Conservation (phyloP, 2,888 invertebrate species). For the Zaprionus lineosus region DNA sequence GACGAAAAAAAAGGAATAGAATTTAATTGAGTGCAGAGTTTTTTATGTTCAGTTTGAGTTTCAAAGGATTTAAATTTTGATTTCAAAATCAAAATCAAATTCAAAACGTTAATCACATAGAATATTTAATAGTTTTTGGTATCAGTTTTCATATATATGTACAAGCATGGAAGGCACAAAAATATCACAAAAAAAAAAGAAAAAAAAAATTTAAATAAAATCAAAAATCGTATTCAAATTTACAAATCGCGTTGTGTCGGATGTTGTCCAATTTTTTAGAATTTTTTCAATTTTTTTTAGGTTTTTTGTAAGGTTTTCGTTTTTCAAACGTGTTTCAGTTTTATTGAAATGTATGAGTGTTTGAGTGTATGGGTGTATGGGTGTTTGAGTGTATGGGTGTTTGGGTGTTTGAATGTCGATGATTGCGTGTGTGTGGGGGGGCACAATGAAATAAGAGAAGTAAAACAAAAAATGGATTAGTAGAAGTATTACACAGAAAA, state of each 20-base stretch:
- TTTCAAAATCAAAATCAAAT: slow-evolving; percentile 10
- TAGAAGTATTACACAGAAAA: slow-evolving; percentile 50
- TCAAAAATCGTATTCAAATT: slow-evolving; percentile 7
- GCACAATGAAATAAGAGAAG: slow-evolving; percentile 74
- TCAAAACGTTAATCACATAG: slow-evolving; percentile 12
- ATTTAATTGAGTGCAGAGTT: slow-evolving; percentile 24
- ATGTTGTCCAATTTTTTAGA: slow-evolving; percentile 35
- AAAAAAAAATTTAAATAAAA: neutral
- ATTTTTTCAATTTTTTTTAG: slow-evolving; percentile 10
- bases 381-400: slow-evolving; percentile 20
- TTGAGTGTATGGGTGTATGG: slow-evolving; percentile 4
- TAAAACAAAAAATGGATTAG: slow-evolving; percentile 78
- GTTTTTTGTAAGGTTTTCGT: slow-evolving; percentile 32
- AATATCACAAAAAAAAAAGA: neutral
- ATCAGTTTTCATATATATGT: slow-evolving; percentile 18
- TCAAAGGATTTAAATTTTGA: no score
- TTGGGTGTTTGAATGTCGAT: slow-evolving; percentile 21
- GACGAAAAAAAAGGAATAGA: neutral
- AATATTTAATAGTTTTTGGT: slow-evolving; percentile 19
- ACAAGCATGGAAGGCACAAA: slow-evolving; percentile 33
- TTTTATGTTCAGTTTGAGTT: slow-evolving; percentile 8
- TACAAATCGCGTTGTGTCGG: slow-evolving; percentile 21
- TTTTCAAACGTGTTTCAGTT: slow-evolving; percentile 66
- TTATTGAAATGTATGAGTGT: slow-evolving; percentile 22
- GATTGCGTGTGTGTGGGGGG: slow-evolving; percentile 32